phyloP scores from a whole-genome alignment of 2,113 vertebrate genomes.

The Pyxicephalus adspersus region DNA sequence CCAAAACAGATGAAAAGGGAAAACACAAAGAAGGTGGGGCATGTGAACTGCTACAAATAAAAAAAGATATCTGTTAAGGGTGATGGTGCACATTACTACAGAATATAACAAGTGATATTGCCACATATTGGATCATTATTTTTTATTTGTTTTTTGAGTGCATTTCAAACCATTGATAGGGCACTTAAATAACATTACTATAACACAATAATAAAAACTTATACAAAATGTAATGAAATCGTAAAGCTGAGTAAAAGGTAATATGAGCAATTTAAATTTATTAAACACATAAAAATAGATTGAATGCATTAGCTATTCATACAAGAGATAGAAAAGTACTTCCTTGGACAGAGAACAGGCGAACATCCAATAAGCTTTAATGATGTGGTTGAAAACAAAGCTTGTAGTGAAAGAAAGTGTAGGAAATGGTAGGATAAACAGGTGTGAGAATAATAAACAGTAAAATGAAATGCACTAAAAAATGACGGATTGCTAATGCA shows the following conservation, averaged over 20 bases:
- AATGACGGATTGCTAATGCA: too few relatives aligned
- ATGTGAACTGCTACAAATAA: neutral
- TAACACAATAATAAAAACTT: conserved; percentile 3
- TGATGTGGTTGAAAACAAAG: neutral
- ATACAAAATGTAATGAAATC: neutral
- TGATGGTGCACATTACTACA: neutral
- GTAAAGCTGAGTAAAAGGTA: neutral
- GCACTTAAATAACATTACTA: conserved; percentile 12
- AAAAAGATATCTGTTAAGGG: neutral
- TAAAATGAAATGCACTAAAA: neutral
- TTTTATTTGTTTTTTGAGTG: conserved; percentile 21
- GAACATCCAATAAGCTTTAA: conserved; percentile 13
- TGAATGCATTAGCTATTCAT: conserved; percentile 13
- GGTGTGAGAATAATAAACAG: neutral
- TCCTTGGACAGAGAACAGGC: neutral
- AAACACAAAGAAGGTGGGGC: too few relatives aligned
- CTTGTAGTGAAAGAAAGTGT: neutral
- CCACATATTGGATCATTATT: conserved; percentile 14
- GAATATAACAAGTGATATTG: conserved; percentile 12
- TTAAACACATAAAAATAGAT: conserved; percentile 30
- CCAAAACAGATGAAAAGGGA: too few relatives aligned
- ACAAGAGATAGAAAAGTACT: neutral
- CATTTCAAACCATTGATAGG: neutral
- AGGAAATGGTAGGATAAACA: conserved; percentile 15
- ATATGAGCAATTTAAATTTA: conserved; percentile 20